Percentiles rank a stretch among this genome's conserved stretches.
These are phyloP conservation scores for Labeo rohita DNA, from an alignment of 2,113 vertebrate species.

Conservation along the genomic window DNA sequence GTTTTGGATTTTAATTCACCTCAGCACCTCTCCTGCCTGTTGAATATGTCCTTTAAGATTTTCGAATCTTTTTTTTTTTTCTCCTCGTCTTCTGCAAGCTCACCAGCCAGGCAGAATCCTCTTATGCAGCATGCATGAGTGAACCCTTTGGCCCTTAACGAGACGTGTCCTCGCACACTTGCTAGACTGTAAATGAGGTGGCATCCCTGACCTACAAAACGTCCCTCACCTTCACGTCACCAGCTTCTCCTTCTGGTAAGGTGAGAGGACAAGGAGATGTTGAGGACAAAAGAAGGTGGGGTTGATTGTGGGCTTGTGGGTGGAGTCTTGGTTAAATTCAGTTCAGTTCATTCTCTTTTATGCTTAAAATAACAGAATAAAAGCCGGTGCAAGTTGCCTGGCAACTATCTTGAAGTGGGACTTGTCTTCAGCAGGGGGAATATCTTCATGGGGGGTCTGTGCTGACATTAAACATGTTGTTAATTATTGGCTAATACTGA, in stretches of 20 bases:
- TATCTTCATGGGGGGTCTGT: conserved; percentile 38
- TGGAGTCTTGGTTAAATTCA: background rate
- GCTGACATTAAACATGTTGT: conserved; percentile 55
- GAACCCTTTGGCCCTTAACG: conserved; percentile 57
- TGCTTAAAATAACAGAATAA: conserved; percentile 23
- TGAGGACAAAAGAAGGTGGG: background rate
- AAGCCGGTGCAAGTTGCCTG: conserved; percentile 46
- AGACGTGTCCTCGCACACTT: conserved; percentile 58
- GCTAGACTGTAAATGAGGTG: conserved; percentile 62
- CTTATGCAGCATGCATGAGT: conserved; percentile 43
- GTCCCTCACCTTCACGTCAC: conserved; percentile 44
- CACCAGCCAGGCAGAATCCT: conserved; percentile 24
- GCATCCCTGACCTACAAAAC: conserved; percentile 68
- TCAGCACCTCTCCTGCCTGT: conserved; percentile 13
- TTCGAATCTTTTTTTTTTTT: conserved; percentile 26
- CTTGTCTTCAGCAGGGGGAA: conserved; percentile 24
- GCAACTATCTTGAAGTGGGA: conserved; percentile 43
- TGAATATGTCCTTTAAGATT: conserved; percentile 35
- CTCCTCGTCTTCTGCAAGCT: conserved; percentile 7
- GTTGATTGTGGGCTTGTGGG: conserved; percentile 2
- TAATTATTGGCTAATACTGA: conserved; percentile 51
- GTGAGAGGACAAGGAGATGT: background rate
- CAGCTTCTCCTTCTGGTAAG: background rate
- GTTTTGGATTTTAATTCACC: conserved; percentile 27
- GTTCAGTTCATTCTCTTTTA: conserved; percentile 8